These are phyloP conservation scores for Drosophila trapezifrons DNA, from an alignment of 1,140 invertebrate species.

Conservation along the genomic window DNA sequence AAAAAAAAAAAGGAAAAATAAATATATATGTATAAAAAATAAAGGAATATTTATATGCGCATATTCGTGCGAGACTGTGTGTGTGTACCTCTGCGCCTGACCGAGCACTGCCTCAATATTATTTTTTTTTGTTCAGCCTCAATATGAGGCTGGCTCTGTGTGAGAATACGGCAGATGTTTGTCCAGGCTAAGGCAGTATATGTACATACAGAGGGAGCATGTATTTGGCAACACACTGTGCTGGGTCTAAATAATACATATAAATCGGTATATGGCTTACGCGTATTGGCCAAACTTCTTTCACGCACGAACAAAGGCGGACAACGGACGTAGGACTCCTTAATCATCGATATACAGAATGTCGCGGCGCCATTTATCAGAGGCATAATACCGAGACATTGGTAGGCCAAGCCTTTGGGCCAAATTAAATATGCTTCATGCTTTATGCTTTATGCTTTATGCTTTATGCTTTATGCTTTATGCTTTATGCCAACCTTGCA, in stretches of 20 bases:
- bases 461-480: conserved; percentile 6
- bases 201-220: conserved; percentile 12
- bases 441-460: no score
- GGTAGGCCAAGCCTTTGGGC: conserved; percentile 20
- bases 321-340: conserved; percentile 31
- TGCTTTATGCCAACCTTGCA: conserved; percentile 17
- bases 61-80: conserved; percentile 11
- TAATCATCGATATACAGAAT: conserved; percentile 67
- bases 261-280: conserved; percentile 33
- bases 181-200: conserved; percentile 21
- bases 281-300: conserved; percentile 48
- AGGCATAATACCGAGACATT: no score
- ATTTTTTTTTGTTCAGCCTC: not conserved
- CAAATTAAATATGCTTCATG: conserved; percentile 24
- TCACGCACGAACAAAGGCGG: conserved; percentile 26
- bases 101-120: conserved; percentile 53
- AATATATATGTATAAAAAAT: conserved; percentile 10
- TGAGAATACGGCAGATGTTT: conserved; percentile 65
- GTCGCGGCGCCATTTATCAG: conserved; percentile 45
- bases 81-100: conserved; percentile 35
- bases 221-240: conserved; percentile 31
- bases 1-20: conserved; percentile 17
- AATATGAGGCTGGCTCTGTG: conserved; percentile 25
- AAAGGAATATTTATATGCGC: conserved; percentile 51
- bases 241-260: conserved; percentile 50